Evolutionary conservation across 2,888 invertebrate genomes (phyloP), one percentile per base, ranked within the genome.

Genomic region (Cremastinae sp.): DNA sequence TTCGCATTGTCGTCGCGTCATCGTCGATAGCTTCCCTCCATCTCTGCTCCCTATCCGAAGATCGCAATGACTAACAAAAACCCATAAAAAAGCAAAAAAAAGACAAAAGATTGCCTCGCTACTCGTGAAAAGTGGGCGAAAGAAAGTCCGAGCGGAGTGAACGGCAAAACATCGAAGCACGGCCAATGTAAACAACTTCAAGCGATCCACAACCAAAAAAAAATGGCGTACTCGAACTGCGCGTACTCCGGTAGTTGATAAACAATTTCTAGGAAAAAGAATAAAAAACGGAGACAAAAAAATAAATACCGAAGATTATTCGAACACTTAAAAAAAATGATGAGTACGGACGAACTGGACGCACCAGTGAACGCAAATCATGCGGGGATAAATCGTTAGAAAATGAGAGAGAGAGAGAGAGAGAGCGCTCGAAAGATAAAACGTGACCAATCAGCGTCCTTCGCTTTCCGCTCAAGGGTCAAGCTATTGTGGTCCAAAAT

Each of bases 381-480:
- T n/a, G n/a, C n/a, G n/a, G n/a, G n/a, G n/a, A n/a, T n/a, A n/a
- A n/a, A n/a, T n/a, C n/a, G n/a, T n/a, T n/a, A n/a, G n/a, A n/a
- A n/a, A n/a, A n/a, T n/a, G n/a, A n/a, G n/a, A n/a, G n/a, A n/a
- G n/a, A n/a, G n/a, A n/a, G n/a, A n/a, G n/a, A n/a, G n/a, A n/a
- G n/a, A n/a, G n/a, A n/a, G n/a, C n/a, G n/a, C n/a, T n/a, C n/a
- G n/a, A n/a, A n/a, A n/a, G n/a, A n/a, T n/a, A n/a, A n/a, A 79
- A 73, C 64, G 70, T 72, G 68, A 73, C 80, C 82, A 81, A 81
- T 80, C 78, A 78, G 81, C 76, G 80, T 71, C 79, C 80, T 78
- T 78, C 79, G 78, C 78, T 79, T 81, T 79, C 75, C 80, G 53
- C 73, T 79, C 77, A 78, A 64, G 68, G 75, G 76, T 78, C 77